Evolutionary conservation across 2,113 vertebrate species (phyloP).

Genomic region (Sprattus sprattus): DNA sequence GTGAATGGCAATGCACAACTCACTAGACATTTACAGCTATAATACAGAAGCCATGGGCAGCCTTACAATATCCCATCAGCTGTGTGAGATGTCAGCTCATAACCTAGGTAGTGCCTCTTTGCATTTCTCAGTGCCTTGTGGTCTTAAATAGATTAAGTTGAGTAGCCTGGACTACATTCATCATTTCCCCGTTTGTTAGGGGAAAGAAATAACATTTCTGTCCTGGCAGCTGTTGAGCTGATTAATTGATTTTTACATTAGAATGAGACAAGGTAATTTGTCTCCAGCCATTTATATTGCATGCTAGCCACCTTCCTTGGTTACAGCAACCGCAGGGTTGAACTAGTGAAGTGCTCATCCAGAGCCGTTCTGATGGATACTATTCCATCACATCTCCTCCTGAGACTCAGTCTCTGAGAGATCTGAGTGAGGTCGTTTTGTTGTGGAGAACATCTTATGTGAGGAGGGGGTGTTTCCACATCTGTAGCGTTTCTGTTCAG

Average conservation of each 20-base stretch:
- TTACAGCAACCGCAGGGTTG: neutral
- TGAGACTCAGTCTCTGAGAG: neutral
- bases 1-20: neutral
- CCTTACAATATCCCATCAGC: neutral
- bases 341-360: neutral
- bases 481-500: neutral
- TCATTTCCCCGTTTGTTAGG: neutral
- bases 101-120: neutral
- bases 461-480: neutral
- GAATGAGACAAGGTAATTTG: neutral
- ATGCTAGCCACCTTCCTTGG: neutral
- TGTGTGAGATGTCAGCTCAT: neutral
- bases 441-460: neutral
- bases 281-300: neutral
- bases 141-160: neutral
- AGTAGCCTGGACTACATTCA: neutral
- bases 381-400: neutral
- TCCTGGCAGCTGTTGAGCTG: neutral
- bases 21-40: neutral
- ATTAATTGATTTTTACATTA: slow-evolving; percentile 3
- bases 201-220: neutral
- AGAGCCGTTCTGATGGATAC: neutral
- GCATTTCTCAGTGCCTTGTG: neutral
- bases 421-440: neutral
- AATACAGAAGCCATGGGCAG: neutral